Conservation (phyloP, 2,113 vertebrate species). For the Oenanthe melanoleuca region DNA sequence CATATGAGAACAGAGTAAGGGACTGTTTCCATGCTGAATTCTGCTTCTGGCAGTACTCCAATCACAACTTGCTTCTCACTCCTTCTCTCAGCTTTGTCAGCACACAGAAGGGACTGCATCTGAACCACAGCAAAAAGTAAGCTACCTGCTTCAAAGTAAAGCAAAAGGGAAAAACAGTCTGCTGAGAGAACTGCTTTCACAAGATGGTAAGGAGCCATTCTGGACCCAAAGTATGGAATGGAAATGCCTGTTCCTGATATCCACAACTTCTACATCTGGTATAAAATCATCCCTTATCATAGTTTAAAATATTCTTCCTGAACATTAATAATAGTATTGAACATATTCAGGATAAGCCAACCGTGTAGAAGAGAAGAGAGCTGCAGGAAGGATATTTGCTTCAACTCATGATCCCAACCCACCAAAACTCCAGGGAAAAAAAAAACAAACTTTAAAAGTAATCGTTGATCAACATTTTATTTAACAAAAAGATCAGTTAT, state of each 20-base stretch:
- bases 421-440: background rate
- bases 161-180: background rate
- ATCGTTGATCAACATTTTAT: conserved; percentile 57
- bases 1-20: rapidly evolving
- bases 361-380: background rate
- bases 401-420: background rate
- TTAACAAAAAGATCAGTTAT: conserved; percentile 58
- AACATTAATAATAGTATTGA: background rate
- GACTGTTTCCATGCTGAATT: background rate
- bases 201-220: background rate
- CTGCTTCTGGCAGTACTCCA: background rate
- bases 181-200: background rate
- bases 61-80: background rate
- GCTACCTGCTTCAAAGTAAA: background rate
- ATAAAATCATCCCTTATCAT: background rate
- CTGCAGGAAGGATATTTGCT: background rate
- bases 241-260: background rate
- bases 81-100: background rate
- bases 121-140: background rate
- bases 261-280: background rate
- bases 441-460: background rate
- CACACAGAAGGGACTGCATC: background rate
- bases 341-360: background rate
- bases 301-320: background rate
- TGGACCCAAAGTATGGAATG: background rate